Conservation (phyloP, 2,888 invertebrate genomes). For the Spodoptera picta region DNA sequence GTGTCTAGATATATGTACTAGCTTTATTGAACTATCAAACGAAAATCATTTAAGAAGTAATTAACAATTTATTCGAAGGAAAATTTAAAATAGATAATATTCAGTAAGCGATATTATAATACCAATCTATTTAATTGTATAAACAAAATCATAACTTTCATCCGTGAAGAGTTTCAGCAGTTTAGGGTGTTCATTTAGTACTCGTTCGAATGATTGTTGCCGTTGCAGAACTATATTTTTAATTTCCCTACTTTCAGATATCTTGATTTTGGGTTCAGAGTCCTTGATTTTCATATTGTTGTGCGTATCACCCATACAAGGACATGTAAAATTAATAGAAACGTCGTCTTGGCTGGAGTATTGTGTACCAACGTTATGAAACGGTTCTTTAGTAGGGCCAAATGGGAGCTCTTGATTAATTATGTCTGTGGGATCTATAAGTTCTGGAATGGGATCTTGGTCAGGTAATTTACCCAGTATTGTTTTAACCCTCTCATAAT, state of each 20-base stretch:
- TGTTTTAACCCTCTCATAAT: conserved; percentile 72
- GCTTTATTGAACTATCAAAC: conserved; percentile 25
- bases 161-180: conserved; percentile 79
- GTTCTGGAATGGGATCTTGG: conserved; percentile 50
- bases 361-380: conserved; percentile 73
- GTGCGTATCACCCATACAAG: conserved; percentile 60
- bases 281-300: conserved; percentile 12
- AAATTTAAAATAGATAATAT: too few relatives aligned
- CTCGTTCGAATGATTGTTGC: conserved; percentile 66
- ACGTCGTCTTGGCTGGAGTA: conserved; percentile 79
- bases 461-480: conserved; percentile 60
- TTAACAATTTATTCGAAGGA: conserved; percentile 27
- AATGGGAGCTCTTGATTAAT: conserved; percentile 70
- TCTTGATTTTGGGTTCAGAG: conserved; percentile 32
- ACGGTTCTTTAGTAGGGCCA: conserved; percentile 69
- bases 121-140: conserved; percentile 40
- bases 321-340: conserved; percentile 60
- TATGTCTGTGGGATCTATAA: conserved; percentile 66
- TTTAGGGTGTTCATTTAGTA: conserved; percentile 73
- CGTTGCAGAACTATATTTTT: conserved; percentile 65
- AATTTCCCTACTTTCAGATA: conserved; percentile 55
- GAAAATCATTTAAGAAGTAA: conserved; percentile 7
- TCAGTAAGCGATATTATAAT: too few relatives aligned
- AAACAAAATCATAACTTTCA: conserved; percentile 73
- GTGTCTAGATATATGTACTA: conserved; percentile 7